A percentile compares a stretch with the other conserved stretches of the same genome.
Conservation (phyloP, 1,140 invertebrate genomes). For the Eciton burchellii region DNA sequence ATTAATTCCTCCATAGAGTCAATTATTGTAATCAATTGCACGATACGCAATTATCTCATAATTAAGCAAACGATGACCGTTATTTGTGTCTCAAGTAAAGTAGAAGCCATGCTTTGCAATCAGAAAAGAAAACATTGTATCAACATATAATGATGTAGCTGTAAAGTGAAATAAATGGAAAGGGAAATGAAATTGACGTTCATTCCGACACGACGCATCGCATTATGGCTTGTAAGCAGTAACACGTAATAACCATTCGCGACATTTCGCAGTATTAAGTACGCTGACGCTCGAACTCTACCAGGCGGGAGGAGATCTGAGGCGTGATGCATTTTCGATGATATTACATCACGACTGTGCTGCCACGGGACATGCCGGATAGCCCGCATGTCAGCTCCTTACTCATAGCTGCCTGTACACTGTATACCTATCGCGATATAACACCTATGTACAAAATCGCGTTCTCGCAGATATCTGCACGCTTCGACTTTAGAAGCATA, state of each 20-base stretch:
- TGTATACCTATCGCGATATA: slow-evolving; percentile 71
- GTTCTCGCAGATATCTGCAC: slow-evolving; percentile 75
- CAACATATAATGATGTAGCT: background rate
- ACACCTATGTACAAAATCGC: slow-evolving; percentile 79
- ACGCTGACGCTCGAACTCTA: slow-evolving; percentile 72
- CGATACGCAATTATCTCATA: background rate
- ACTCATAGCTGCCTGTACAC: slow-evolving; percentile 78
- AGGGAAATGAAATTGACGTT: background rate
- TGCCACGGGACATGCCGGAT: slow-evolving; percentile 17
- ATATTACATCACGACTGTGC: slow-evolving; percentile 13
- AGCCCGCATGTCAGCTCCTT: slow-evolving; percentile 15
- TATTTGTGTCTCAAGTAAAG: no score
- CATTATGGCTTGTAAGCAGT: background rate
- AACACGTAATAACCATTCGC: slow-evolving; percentile 3
- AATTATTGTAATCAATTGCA: background rate
- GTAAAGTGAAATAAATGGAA: slow-evolving; percentile 18
- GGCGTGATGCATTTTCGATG: slow-evolving; percentile 55
- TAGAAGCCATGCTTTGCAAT: background rate
- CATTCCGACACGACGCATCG: background rate
- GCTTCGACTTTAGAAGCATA: slow-evolving; percentile 71
- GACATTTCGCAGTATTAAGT: slow-evolving; percentile 67
- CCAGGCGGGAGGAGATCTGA: slow-evolving; percentile 66
- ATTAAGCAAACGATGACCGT: background rate
- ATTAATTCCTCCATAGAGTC: no score
- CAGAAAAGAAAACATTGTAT: slow-evolving; percentile 1